Conservation (phyloP, 2,113 vertebrate genomes). For the Cyanocitta stelleri region DNA sequence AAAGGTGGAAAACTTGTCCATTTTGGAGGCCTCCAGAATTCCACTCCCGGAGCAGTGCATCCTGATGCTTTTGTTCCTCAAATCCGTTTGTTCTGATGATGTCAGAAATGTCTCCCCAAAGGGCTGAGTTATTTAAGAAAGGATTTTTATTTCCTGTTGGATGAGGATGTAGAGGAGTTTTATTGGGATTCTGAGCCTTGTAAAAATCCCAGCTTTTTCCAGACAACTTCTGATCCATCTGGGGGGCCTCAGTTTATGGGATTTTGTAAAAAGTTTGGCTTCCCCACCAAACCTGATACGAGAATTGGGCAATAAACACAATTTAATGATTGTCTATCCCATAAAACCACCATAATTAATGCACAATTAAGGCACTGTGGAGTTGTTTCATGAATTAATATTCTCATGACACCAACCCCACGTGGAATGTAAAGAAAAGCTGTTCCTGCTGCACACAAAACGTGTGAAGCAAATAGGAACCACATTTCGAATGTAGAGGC, state of each 20-base stretch:
- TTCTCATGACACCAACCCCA: background rate
- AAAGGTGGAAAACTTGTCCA: background rate
- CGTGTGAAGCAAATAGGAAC: constrained; percentile 57
- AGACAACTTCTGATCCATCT: constrained; percentile 40
- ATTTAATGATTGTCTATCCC: background rate
- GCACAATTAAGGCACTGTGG: background rate
- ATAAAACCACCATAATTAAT: background rate
- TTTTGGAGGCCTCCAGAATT: background rate
- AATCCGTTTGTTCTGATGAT: background rate
- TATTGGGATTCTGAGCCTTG: constrained; percentile 49
- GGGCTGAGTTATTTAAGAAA: constrained; percentile 4
- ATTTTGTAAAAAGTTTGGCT: constrained; percentile 13
- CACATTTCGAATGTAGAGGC: constrained; percentile 32
- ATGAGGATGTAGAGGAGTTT: constrained; percentile 44
- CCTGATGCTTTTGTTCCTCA: background rate
- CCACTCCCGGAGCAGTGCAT: background rate
- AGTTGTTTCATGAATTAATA: background rate
- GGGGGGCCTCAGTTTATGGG: constrained; percentile 25
- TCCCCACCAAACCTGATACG: background rate
- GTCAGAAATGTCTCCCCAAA: constrained; percentile 9
- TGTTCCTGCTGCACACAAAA: constrained; percentile 25
- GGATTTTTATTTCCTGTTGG: constrained; percentile 2
- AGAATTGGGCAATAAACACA: background rate
- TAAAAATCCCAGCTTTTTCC: constrained; percentile 34
- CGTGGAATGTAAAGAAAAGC: background rate